phyloP scores from a whole-genome alignment of 2,888 invertebrate genomes.

The Drosophila atripex region DNA sequence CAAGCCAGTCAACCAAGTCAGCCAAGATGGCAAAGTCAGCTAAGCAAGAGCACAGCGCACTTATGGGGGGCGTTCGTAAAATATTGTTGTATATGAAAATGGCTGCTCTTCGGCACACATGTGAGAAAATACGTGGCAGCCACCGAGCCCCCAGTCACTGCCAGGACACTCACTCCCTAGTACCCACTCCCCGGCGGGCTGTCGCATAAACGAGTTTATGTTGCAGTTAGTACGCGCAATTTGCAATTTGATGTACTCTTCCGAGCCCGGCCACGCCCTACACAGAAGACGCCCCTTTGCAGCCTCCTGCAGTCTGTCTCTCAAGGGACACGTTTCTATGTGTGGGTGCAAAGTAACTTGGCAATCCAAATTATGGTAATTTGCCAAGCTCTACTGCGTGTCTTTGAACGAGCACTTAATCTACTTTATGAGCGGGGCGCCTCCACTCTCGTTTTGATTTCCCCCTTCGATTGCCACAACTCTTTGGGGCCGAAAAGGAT shows the following conservation, averaged over 20 bases:
- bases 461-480: conserved; percentile 16
- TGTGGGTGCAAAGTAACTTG: conserved; percentile 46
- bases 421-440: conserved; percentile 34
- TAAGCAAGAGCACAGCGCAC: conserved; percentile 39
- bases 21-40: conserved; percentile 29
- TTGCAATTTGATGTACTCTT: conserved; percentile 51
- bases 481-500: conserved; percentile 1
- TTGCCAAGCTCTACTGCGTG: conserved; percentile 52
- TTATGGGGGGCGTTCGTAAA: conserved; percentile 42
- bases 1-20: conserved; percentile 4
- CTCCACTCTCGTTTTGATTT: not conserved
- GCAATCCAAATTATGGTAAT: conserved; percentile 58
- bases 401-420: conserved; percentile 49
- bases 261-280: conserved; percentile 15
- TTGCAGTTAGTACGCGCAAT: conserved; percentile 64
- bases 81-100: conserved; percentile 47
- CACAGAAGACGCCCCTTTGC: not conserved
- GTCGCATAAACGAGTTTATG: conserved; percentile 63
- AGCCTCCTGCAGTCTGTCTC: conserved; percentile 8
- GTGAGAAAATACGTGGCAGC: conserved; percentile 11
- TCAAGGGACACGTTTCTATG: not conserved
- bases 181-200: conserved; percentile 7
- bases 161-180: not conserved
- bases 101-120: conserved; percentile 16
- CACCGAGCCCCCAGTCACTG: not conserved